A percentile compares a stretch with the other conserved stretches of the same genome.
phyloP scores from a whole-genome alignment of 2,888 invertebrate species.

The Nysson spinosus region DNA sequence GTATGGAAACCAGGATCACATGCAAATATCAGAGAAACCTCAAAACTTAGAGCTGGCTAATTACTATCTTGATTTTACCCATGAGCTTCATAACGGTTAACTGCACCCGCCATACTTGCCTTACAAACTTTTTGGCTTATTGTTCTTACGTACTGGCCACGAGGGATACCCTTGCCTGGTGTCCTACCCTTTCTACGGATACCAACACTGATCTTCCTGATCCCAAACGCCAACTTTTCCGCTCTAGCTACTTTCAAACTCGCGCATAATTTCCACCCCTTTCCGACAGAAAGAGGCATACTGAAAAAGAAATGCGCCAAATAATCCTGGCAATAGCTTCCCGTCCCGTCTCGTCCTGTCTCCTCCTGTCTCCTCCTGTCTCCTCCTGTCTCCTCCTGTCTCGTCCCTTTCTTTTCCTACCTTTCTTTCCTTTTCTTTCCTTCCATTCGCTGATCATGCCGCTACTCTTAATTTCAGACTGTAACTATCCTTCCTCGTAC shows the following conservation, averaged over 20 bases:
- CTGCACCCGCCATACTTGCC: conserved; percentile 60
- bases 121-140: conserved; percentile 75
- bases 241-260: conserved; percentile 53
- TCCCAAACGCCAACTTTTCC: conserved; percentile 40
- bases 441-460: too few species aligned
- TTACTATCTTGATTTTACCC: conserved; percentile 77
- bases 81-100: conserved; percentile 74
- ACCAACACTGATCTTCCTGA: conserved; percentile 8
- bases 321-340: too few species aligned
- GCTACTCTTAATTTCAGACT: too few species aligned
- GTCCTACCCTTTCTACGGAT: background rate
- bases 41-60: conserved; percentile 75
- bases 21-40: conserved; percentile 71
- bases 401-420: too few species aligned
- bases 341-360: too few species aligned
- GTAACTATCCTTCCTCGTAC: too few species aligned
- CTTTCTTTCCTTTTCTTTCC: too few species aligned
- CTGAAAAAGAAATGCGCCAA: too few species aligned
- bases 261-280: conserved; percentile 49
- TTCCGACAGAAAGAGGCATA: too few species aligned
- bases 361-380: too few species aligned
- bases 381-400: too few species aligned
- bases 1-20: conserved; percentile 48
- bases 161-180: conserved; percentile 53
- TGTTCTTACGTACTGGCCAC: conserved; percentile 75